Evolutionary conservation across 2,888 invertebrate genomes (phyloP).

Genomic region (Amaurobius ferox): DNA sequence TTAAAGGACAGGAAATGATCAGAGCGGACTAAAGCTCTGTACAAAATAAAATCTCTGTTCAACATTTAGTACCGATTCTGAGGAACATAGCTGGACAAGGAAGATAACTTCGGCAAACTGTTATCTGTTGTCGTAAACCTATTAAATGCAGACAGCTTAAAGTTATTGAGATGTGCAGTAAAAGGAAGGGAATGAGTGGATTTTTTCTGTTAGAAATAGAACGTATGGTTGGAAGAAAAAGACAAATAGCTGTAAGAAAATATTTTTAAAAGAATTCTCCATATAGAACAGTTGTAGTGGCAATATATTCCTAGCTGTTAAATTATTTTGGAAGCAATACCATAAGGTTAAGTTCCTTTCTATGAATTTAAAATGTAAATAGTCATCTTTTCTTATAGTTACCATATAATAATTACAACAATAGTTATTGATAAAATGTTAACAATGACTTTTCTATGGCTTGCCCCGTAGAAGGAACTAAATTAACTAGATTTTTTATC

Average conservation of each 20-base stretch:
- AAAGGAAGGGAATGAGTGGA: not conserved
- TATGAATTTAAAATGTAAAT: no score
- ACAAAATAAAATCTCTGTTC: not conserved
- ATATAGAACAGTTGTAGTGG: not conserved
- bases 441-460: no score
- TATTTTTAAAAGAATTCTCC: not conserved
- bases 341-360: no score
- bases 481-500: no score
- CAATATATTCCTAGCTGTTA: no score
- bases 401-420: no score
- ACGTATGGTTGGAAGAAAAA: not conserved
- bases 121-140: constrained; percentile 1
- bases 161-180: constrained; percentile 35
- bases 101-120: not conserved
- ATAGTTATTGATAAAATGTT: no score
- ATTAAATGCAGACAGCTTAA: constrained; percentile 36
- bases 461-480: no score
- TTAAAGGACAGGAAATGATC: not conserved
- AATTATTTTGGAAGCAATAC: no score
- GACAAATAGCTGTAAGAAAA: not conserved
- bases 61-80: not conserved
- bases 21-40: not conserved
- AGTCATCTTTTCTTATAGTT: no score
- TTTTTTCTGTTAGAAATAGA: not conserved
- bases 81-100: not conserved